Conservation (phyloP, 2,888 invertebrate species). For the Rugalucina vietnamica region DNA sequence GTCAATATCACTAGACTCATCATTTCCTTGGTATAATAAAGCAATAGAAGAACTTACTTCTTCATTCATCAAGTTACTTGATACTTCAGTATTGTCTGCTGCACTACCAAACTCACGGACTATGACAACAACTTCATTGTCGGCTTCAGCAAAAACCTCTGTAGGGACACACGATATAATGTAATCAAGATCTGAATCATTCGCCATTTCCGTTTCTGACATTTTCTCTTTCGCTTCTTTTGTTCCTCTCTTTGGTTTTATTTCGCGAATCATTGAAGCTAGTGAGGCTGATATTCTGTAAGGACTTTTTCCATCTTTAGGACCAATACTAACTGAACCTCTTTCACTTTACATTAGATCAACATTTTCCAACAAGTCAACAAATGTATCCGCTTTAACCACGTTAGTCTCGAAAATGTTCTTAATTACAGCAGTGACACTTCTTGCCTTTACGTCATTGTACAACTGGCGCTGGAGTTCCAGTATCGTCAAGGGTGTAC, state of each 20-base stretch:
- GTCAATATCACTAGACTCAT: neutral
- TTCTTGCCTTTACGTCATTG: neutral
- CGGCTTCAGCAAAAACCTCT: neutral
- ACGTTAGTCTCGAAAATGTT: neutral
- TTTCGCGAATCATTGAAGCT: neutral
- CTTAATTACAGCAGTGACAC: neutral
- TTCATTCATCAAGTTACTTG: neutral
- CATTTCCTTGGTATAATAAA: neutral
- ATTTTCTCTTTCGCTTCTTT: constrained; percentile 19
- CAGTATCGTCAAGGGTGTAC: neutral
- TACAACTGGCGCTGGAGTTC: neutral
- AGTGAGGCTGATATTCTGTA: neutral
- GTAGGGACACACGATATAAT: neutral
- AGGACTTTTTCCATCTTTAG: neutral
- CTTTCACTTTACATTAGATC: neutral
- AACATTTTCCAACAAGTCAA: neutral
- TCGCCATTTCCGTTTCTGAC: neutral
- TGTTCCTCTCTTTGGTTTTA: neutral
- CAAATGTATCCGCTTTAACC: neutral
- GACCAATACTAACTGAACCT: neutral
- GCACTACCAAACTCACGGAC: neutral
- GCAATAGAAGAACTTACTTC: neutral
- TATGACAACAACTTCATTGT: neutral
- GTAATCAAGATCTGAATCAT: neutral
- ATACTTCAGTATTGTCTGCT: neutral